These are phyloP conservation scores for Oscarella lobularis DNA, from an alignment of 37 sponge, comb jelly and placozoan genomes.

Conservation along the genomic window DNA sequence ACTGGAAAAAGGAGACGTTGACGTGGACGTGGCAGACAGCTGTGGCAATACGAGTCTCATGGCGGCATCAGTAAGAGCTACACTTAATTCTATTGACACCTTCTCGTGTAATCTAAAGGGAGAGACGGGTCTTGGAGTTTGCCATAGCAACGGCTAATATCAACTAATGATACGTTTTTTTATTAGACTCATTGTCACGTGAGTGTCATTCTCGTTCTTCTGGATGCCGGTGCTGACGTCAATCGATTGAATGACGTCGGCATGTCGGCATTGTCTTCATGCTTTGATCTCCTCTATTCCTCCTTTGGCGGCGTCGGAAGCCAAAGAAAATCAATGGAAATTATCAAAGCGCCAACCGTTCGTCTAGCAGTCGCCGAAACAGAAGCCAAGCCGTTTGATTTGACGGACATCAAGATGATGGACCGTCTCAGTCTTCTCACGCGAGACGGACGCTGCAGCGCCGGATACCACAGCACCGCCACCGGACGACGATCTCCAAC, in stretches of 20 bases:
- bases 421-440: not conserved
- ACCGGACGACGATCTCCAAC: not conserved
- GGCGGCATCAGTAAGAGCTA: slow-evolving; percentile 52
- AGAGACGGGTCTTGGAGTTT: too few species aligned
- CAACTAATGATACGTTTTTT: too few species aligned
- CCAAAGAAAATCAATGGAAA: not conserved
- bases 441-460: not conserved
- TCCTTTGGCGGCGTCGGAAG: not conserved
- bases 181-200: slow-evolving; percentile 45
- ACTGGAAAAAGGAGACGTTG: slow-evolving; percentile 20
- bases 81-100: too few species aligned
- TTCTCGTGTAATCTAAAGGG: too few species aligned
- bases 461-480: not conserved
- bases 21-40: slow-evolving; percentile 59
- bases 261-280: slow-evolving; percentile 50
- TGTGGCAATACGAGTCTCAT: slow-evolving; percentile 44
- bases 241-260: slow-evolving; percentile 41
- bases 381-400: not conserved
- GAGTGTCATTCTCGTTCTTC: slow-evolving; percentile 33
- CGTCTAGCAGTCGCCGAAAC: too few species aligned
- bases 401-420: not conserved
- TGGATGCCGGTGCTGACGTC: slow-evolving; percentile 70
- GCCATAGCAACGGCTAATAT: too few species aligned
- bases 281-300: slow-evolving; percentile 50
- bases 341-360: not conserved